Base-by-base conservation (phyloP, 1,140 invertebrate genomes). In the Heliconius congener region DNA sequence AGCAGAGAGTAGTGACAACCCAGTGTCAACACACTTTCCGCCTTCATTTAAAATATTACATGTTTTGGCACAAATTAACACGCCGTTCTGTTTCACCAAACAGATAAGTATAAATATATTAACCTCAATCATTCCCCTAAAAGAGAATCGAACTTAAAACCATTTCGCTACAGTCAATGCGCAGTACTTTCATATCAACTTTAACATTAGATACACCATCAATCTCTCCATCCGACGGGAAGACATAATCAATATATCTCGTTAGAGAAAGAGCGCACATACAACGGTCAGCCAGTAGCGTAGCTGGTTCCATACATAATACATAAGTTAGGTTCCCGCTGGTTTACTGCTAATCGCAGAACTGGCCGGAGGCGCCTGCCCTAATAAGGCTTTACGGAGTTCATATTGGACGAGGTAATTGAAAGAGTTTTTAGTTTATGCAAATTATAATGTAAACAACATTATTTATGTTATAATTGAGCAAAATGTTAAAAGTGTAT, bases 301-400 rank as follows among this genome's bases (percentile, higher is more conserved):
- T 74, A 80, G 60, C 60, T 66, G 19, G 13, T 71, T 76, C 70
- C 74, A 76, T 80, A 80, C 79, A 80, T 80, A 73, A 80, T 80
- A 76, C 79, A 80, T 80, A 71, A 76, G 71, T 16, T 50, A n/a
- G 66, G 71, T 76, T 80, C 79, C 79, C 79, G 79, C 79, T 80
- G 79, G 55, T 46, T 46, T 50, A 74, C 78, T 76, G 30, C 74
- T 80, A 80, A 80, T 80, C 37, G 39, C 79, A 73, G 71, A 84
- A 82, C 83, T 80, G 77, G 84, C 71, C 72, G 55, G 66, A 77
- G 82, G 83, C 83, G 83, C 81, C 83, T 83, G 30, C 42, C 84
- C 83, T 74, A 84, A 86, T 78, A 83, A 71, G 80, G 84, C 39
- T 46, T 46, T 46, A 46, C 42, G 1, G 16, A 27, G 60, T 66